A percentile compares a stretch with the other conserved stretches of the same genome.
These are phyloP conservation scores for Scaptodrosophila lebanonensis DNA, from an alignment of 1,140 invertebrate genomes.

Conservation along the genomic window DNA sequence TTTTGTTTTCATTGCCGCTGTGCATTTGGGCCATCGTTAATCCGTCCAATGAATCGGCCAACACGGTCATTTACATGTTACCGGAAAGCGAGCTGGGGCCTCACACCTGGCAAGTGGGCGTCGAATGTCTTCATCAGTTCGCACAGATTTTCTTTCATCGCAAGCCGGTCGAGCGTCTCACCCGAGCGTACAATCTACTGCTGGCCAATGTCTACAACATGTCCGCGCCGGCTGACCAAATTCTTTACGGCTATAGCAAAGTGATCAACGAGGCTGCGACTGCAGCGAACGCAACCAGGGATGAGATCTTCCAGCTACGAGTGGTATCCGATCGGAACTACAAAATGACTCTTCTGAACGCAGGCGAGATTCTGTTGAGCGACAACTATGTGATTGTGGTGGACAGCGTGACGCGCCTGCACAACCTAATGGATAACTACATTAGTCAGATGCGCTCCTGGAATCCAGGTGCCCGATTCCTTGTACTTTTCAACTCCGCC, in stretches of 20 bases:
- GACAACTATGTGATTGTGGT: conserved; percentile 66
- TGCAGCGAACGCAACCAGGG: neutral
- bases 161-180: conserved; percentile 39
- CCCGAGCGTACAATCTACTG: conserved; percentile 61
- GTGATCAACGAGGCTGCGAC: conserved; percentile 52
- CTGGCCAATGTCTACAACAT: conserved; percentile 53
- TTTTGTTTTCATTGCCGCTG: conserved; percentile 1
- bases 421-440: conserved; percentile 30
- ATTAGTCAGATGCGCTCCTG: conserved; percentile 52
- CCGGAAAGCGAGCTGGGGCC: conserved; percentile 46
- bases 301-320: conserved; percentile 52
- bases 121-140: conserved; percentile 63
- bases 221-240: conserved; percentile 54
- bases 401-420: conserved; percentile 38
- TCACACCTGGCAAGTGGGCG: conserved; percentile 48
- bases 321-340: conserved; percentile 41
- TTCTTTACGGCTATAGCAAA: conserved; percentile 51
- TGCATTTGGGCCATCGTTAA: conserved; percentile 43
- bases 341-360: neutral
- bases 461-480: conserved; percentile 67
- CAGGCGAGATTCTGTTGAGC: conserved; percentile 38
- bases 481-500: conserved; percentile 60
- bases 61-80: conserved; percentile 60
- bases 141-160: conserved; percentile 54
- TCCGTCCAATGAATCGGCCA: conserved; percentile 54